Evolutionary conservation across 2,113 vertebrate species (phyloP), one percentile per base, ranked within the genome.

Genomic region (Heliornis fulica): DNA sequence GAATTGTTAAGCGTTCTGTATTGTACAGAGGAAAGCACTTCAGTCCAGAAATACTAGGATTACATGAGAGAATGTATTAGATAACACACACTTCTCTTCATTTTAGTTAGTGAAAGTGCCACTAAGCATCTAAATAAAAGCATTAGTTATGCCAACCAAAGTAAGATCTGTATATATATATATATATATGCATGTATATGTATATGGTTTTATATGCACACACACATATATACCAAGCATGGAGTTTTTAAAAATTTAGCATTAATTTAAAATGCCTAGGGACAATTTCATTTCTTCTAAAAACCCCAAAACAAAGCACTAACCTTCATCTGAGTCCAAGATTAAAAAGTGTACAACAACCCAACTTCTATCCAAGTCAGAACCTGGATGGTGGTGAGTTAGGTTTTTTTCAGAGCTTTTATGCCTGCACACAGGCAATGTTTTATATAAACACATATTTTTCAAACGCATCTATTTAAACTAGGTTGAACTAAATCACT

Each of bases 401-500:
- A n/a, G n/a, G 4, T 40, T 89, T 89, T 50, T 90, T 50, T 93
- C 34, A 75, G 51, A 74, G 22, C 38, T 78, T 89, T 89, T 78
- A 32, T 70, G 63, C 46, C 50, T 86, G 34, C 63, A 41, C 32
- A 10, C 26, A 32, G 70, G 26, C 23, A 48, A 18, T 71, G 19
- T 86, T 97, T 94, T 83, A 71, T 71, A 89, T 71, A 89, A 93
- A 91, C 76, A 93, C 11, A 9, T 25, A 48, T 34, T 93, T 88
- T 87, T 87, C 72, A 71, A 78, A 81, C 90, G 38, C 89, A 78
- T 66, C 87, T 86, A 63, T 81, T 94, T 75, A 66, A 95, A 66
- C 66, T 23, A 31, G 59, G 46, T 74, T 89, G 85, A 93, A 90
- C 38, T 89, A 94, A 95, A 92, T 83, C 76, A 74, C 91, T 97